Conservation (phyloP, 2,113 vertebrate species). For the Gallinago jamesoni region DNA sequence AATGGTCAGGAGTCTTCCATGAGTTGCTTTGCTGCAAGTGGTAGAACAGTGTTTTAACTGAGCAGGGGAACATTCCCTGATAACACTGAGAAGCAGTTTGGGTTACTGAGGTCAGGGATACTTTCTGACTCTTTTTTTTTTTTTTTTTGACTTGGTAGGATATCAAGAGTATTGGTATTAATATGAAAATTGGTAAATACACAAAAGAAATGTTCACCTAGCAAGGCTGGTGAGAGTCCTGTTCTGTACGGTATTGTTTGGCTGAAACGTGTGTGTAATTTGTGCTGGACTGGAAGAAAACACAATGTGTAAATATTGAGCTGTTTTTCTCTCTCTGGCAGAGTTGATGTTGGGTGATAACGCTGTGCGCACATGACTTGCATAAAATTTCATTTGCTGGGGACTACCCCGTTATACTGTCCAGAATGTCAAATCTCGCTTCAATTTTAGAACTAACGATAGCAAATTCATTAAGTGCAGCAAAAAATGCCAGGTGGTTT, state of each 20-base stretch:
- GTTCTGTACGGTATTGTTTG: not conserved
- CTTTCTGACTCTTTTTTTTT: not conserved
- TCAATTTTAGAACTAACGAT: not conserved
- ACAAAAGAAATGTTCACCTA: not conserved
- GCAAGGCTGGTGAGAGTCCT: not conserved
- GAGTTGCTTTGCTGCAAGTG: not conserved
- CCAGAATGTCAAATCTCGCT: not conserved
- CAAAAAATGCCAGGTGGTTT: not conserved
- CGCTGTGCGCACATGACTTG: not conserved
- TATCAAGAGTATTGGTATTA: not conserved
- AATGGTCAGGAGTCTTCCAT: fast-evolving
- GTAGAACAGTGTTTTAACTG: not conserved
- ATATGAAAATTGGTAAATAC: not conserved
- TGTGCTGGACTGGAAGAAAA: not conserved
- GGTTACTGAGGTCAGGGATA: not conserved
- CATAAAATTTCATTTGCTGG: not conserved
- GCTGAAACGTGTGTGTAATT: not conserved
- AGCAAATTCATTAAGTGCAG: not conserved
- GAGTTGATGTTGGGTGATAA: not conserved
- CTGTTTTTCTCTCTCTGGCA: not conserved
- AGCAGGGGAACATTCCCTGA: not conserved
- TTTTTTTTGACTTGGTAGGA: not conserved
- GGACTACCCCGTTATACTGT: not conserved
- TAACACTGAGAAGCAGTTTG: not conserved
- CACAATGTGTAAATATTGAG: not conserved